Conservation (phyloP, 1,140 invertebrate species). For the Tetramorium parvispinum region DNA sequence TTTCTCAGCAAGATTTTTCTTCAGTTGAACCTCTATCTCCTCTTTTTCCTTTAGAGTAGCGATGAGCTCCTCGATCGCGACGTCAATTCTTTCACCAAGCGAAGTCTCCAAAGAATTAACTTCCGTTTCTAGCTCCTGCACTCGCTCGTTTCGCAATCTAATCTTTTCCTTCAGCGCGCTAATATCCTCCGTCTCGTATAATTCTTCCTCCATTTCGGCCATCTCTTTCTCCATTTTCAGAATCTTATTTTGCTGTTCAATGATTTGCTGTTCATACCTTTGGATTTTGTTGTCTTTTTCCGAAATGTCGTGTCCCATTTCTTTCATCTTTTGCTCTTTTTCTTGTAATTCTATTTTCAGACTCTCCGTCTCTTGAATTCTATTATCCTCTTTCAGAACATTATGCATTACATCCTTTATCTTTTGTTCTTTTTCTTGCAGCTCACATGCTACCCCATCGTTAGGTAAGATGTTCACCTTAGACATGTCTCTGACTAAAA, state of each 20-base stretch:
- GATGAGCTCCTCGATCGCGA: conserved; percentile 81
- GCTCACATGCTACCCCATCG: not conserved
- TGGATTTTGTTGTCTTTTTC: conserved; percentile 79
- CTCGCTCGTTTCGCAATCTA: conserved; percentile 74
- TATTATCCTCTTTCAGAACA: not conserved
- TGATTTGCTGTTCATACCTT: conserved; percentile 75
- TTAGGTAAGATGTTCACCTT: not conserved
- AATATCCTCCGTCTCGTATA: conserved; percentile 74
- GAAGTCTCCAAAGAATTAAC: conserved; percentile 79
- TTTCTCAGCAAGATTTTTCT: conserved; percentile 69
- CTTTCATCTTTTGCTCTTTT: conserved; percentile 79
- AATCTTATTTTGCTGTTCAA: conserved; percentile 75
- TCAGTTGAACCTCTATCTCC: conserved; percentile 72
- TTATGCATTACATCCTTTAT: not conserved
- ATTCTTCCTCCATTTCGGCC: conserved; percentile 67
- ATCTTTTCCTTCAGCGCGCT: conserved; percentile 79
- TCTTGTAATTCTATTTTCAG: conserved; percentile 59
- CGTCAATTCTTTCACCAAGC: conserved; percentile 79
- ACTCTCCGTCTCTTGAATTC: not conserved
- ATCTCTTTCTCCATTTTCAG: conserved; percentile 70
- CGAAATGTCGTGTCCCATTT: conserved; percentile 77
- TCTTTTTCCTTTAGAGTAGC: conserved; percentile 79
- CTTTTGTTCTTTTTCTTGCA: conserved; percentile 29
- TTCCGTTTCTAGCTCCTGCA: conserved; percentile 78
- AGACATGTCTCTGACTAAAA: not conserved